Base-by-base conservation (phyloP, 2,888 invertebrate species). In the Nymphalis c-album region DNA sequence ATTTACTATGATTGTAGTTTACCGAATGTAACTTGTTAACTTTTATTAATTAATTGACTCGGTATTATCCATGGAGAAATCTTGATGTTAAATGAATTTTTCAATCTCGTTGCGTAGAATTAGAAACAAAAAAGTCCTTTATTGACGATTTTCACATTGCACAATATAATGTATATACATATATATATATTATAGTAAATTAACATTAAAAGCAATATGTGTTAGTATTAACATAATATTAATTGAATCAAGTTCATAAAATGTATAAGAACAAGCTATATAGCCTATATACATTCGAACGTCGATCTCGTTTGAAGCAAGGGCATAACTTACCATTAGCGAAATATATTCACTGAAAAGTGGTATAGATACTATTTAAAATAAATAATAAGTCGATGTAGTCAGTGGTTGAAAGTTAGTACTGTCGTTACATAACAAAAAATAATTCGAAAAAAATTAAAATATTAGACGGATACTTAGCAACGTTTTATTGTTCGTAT, bases 381-480 rank as follows among this genome's bases (percentile, higher is more conserved):
- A 83, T 74, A 22, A 22, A 78, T 63, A 78, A 80, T 90, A 90
- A 88, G 88, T 89, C 81, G 82, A 88, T 86, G 90, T 91, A 92
- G 90, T 91, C 90, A 83, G 83, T 88, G 89, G 89, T 90, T 91
- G 84, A 22, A 82, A 84, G 88, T 88, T 91, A 91, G 91, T 87
- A 83, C 86, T 85, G 85, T 89, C 85, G 86, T 90, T 91, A 89
- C 86, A 85, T 86, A 81, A 83, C 81, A 80, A 80, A 31, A 78
- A 81, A 74, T 81, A 80, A 82, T 85, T 85, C 79, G 74, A 84
- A 74, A 78, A 75, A 76, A 71, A 47, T 8, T 7, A 47, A 47
- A 18, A 78, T 73, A 70, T 84, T 82, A 83, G 84, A 84, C 77
- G 80, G 84, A 80, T 81, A 82, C 70, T 78, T 84, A 84, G 84